phyloP scores from a whole-genome alignment of 2,113 vertebrate genomes.

The Cheirogaleus medius region DNA sequence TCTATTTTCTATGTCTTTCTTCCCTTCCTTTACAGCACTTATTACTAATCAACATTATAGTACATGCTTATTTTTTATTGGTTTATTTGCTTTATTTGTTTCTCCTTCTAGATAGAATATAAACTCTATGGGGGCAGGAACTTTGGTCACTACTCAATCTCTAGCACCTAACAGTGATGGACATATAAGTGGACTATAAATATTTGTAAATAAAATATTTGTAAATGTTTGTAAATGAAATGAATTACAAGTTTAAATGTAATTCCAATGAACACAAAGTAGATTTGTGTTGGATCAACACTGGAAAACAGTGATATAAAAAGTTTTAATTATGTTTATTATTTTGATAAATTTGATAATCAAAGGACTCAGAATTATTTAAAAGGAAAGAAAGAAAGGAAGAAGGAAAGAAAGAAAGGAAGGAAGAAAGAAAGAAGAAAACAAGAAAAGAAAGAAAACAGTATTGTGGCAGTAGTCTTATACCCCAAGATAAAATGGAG shows the following conservation, averaged over 20 bases:
- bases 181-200: neutral
- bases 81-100: neutral
- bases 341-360: neutral
- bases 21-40: neutral
- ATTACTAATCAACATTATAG: neutral
- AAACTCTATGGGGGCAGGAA: no score
- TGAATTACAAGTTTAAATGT: neutral
- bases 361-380: neutral
- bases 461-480: neutral
- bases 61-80: neutral
- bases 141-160: neutral
- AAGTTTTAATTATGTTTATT: neutral
- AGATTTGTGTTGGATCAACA: neutral
- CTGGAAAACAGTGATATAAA: neutral
- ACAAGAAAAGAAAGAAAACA: neutral
- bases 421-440: neutral
- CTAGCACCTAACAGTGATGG: neutral
- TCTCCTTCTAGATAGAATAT: neutral
- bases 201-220: neutral
- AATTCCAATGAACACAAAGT: neutral
- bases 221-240: neutral
- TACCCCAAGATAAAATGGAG: neutral
- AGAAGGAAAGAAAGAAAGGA: no score
- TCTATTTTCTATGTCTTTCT: neutral
- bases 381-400: neutral